These are phyloP conservation scores for Smithornis capensis DNA, from an alignment of 2,113 vertebrate species.

Conservation along the genomic window DNA sequence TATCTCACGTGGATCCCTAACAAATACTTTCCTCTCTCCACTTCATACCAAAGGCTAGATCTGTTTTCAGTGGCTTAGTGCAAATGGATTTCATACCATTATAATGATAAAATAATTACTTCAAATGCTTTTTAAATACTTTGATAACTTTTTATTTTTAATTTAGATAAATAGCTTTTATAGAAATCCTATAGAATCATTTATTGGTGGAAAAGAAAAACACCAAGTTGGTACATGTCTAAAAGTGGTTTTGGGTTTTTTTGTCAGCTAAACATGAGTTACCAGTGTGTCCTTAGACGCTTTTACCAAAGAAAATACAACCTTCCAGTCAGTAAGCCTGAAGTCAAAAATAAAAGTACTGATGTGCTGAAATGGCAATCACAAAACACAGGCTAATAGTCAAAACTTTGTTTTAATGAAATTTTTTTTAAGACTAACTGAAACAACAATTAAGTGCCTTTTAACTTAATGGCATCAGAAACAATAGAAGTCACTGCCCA, in stretches of 20 bases:
- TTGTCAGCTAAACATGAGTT: neutral
- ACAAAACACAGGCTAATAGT: neutral
- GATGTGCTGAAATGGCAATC: neutral
- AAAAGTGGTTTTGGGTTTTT: neutral
- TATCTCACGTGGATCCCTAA: neutral
- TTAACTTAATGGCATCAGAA: neutral
- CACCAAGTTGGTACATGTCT: neutral
- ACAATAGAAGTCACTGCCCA: neutral
- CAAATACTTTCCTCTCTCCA: neutral
- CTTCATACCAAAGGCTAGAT: neutral
- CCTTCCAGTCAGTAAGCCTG: neutral
- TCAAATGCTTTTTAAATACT: neutral
- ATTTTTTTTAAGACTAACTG: neutral
- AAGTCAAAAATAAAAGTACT: conserved; percentile 42
- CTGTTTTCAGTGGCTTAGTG: neutral
- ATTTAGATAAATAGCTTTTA: neutral
- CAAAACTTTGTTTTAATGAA: neutral
- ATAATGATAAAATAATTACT: neutral
- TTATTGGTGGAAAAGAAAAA: neutral
- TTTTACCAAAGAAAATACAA: neutral
- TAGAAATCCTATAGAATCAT: neutral
- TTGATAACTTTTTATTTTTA: neutral
- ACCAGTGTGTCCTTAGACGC: neutral
- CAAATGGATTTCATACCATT: neutral
- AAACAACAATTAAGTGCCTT: neutral